Base-by-base conservation (phyloP, 2,888 invertebrate genomes). In the Agonopterix alstromeriana region DNA sequence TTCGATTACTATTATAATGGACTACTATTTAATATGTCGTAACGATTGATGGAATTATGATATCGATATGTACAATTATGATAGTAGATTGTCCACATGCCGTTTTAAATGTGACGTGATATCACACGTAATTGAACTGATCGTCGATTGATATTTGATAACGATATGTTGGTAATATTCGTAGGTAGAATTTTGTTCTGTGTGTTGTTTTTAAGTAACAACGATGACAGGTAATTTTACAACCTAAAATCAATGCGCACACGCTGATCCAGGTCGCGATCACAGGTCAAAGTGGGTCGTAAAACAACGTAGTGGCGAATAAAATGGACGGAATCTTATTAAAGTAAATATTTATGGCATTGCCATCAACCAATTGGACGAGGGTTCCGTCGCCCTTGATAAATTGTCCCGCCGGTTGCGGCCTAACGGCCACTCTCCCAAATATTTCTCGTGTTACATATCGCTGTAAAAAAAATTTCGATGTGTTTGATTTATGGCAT, bases 331-430 rank as follows among this genome's bases (percentile, higher is more conserved):
- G 82, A 83, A 85, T 86, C 81, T 86, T 87, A 88, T 86, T 85
- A 86, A 88, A 87, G 85, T 85, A 87, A 87, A 87, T 87, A 88
- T 88, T 87, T 86, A 87, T 87, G 82, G 83, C 82, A 81, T 77
- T 79, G 81, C 84, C 78, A 84, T 86, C 84, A 84, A 82, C 77
- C 84, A 82, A 84, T 86, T 82, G 86, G 84, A 83, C 81, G 77
- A 85, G 86, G 82, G 82, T 82, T 74, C 72, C 67, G 77, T 73
- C 78, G 73, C 76, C 68, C 74, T 81, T 86, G 87, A 87, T 85
- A 87, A 86, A 87, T 86, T 78, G 83, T 79, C 78, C 73, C 68
- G 70, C 73, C 78, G 71, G 72, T 77, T 78, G 82, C 69, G 81
- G 80, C 72, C 70, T 75, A 73, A 70, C 75, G 69, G 73, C 72